phyloP scores from a whole-genome alignment of 1,140 invertebrate species.

The Listronotus bonariensis region DNA sequence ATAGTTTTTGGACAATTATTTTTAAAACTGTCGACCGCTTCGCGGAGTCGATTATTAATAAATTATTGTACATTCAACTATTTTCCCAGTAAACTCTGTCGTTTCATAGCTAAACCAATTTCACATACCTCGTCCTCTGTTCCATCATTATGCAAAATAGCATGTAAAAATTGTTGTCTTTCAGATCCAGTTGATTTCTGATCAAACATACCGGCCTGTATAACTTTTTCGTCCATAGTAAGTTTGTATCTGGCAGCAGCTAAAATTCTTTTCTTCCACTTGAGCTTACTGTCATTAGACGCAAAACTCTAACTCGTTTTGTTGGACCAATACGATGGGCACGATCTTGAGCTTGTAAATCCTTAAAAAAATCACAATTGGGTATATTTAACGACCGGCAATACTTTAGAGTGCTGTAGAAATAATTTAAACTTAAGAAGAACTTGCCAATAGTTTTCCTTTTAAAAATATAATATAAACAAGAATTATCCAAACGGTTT shows the following conservation, averaged over 20 bases:
- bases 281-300: conserved; percentile 98
- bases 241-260: conserved; percentile 92
- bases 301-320: conserved; percentile 96
- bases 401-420: no score
- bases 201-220: conserved; percentile 99
- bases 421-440: no score
- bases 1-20: no score
- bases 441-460: no score
- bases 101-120: no score
- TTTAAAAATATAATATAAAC: no score
- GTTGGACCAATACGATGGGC: conserved; percentile 99
- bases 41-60: no score
- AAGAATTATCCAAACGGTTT: no score
- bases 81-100: no score
- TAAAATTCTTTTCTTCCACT: conserved; percentile 97
- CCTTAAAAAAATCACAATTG: conserved; percentile 62
- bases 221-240: conserved; percentile 99
- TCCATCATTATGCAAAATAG: conserved; percentile 91
- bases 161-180: conserved; percentile 92
- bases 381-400: no score
- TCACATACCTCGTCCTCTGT: conserved; percentile 79
- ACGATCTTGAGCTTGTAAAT: conserved; percentile 98
- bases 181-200: conserved; percentile 98
- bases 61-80: no score
- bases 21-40: no score